A percentile compares a stretch with the other conserved stretches of the same genome.
Conservation (phyloP, 2,113 vertebrate genomes). For the Thunnus maccoyii region DNA sequence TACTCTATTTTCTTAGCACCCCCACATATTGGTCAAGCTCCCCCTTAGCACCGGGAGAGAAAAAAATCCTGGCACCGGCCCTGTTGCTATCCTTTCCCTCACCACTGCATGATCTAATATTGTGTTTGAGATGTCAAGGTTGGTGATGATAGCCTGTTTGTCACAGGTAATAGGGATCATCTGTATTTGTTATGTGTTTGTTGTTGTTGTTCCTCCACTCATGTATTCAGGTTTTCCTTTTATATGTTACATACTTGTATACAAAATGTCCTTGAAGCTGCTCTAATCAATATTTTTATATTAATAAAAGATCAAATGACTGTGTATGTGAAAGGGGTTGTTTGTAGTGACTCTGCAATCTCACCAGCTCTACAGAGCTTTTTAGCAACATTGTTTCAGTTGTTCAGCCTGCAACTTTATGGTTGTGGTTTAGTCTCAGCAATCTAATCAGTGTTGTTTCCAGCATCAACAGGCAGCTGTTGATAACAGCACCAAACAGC, state of each 20-base stretch:
- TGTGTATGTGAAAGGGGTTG: not conserved
- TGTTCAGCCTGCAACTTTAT: no score
- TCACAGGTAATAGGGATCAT: not conserved
- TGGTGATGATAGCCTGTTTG: no score
- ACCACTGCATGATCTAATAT: not conserved
- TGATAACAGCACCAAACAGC: not conserved
- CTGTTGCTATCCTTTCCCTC: not conserved
- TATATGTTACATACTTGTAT: not conserved
- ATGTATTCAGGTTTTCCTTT: not conserved
- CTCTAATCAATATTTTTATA: not conserved
- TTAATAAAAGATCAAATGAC: not conserved
- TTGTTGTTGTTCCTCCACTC: not conserved
- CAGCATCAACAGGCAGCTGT: no score
- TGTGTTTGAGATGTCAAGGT: not conserved
- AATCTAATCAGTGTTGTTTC: no score
- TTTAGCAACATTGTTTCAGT: not conserved
- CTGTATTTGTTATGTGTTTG: not conserved
- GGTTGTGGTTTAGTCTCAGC: no score
- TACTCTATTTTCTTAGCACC: no score
- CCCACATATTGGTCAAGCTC: no score
- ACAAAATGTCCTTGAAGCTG: constrained; percentile 5
- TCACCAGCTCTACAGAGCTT: no score
- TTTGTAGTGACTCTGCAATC: not conserved
- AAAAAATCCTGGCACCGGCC: no score
- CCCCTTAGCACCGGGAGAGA: no score